These are phyloP conservation scores for Lathamus discolor DNA, from an alignment of 2,113 vertebrate species.

Conservation along the genomic window DNA sequence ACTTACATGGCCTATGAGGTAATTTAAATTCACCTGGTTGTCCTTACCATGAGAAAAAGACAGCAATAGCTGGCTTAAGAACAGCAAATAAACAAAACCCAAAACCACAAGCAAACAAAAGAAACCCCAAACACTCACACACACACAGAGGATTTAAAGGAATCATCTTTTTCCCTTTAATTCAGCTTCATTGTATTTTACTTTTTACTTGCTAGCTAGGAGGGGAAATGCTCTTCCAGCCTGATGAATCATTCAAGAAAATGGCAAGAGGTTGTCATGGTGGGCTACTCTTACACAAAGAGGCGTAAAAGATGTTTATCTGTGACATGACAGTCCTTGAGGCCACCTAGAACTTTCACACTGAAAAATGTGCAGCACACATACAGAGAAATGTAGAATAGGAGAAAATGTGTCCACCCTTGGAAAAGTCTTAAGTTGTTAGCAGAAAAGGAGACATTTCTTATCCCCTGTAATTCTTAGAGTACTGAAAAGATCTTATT, in stretches of 20 bases:
- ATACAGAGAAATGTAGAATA: not conserved
- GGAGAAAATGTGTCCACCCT: not conserved
- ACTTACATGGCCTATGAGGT: not conserved
- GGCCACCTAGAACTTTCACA: not conserved
- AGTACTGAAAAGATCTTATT: not conserved
- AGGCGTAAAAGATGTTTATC: not conserved
- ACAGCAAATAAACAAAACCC: not conserved
- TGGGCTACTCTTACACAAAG: not conserved
- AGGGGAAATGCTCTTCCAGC: not conserved
- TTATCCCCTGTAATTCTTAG: not conserved
- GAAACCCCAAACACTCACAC: not conserved
- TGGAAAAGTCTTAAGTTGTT: not conserved
- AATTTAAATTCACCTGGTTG: not conserved
- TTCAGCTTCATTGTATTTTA: not conserved
- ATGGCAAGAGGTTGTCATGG: not conserved
- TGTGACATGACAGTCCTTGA: not conserved
- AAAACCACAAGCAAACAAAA: not conserved
- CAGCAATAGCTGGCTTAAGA: not conserved
- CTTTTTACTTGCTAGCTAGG: not conserved
- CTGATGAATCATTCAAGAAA: not conserved
- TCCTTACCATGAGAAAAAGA: not conserved
- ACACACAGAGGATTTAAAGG: not conserved
- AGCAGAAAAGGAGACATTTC: not conserved
- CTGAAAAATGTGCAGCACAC: not conserved
- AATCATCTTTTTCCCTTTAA: not conserved